A percentile compares a stretch with the other conserved stretches of the same genome.
Evolutionary conservation across 2,888 invertebrate species (phyloP).

Genomic region (Drosophila yooni): DNA sequence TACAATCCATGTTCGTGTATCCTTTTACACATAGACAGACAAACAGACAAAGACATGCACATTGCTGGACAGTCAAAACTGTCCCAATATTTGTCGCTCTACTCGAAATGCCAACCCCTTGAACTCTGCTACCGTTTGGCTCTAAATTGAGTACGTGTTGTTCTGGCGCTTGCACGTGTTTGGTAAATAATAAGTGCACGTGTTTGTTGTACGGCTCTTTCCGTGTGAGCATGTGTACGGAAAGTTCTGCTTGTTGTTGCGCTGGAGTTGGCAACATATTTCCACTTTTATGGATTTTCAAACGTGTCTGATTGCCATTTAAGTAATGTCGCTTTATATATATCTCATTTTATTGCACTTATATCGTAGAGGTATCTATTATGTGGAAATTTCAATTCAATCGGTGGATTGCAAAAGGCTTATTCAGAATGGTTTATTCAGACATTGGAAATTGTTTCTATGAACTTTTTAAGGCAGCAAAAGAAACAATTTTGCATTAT

Average conservation of each 20-base stretch:
- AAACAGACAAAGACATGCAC: background rate
- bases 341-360: slow-evolving; percentile 67
- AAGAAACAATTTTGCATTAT: background rate
- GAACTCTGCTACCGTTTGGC: slow-evolving; percentile 39
- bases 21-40: slow-evolving; percentile 9
- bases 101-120: slow-evolving; percentile 27
- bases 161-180: slow-evolving; percentile 74
- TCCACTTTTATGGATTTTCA: slow-evolving; percentile 75
- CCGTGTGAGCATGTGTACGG: slow-evolving; percentile 22
- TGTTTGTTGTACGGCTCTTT: slow-evolving; percentile 10
- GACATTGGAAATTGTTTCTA: background rate
- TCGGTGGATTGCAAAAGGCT: slow-evolving; percentile 12
- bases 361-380: slow-evolving; percentile 42
- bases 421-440: background rate
- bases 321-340: slow-evolving; percentile 62
- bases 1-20: background rate
- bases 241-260: slow-evolving; percentile 23
- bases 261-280: slow-evolving; percentile 68
- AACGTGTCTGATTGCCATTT: slow-evolving; percentile 75
- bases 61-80: slow-evolving; percentile 23
- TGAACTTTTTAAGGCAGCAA: background rate
- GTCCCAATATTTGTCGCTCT: slow-evolving; percentile 57
- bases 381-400: slow-evolving; percentile 42
- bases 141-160: slow-evolving; percentile 78
- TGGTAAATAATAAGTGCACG: slow-evolving; percentile 73